Evolutionary conservation across 2,888 invertebrate species (phyloP), one percentile per base, ranked within the genome.

Genomic region (Sphaeridia pumilis): DNA sequence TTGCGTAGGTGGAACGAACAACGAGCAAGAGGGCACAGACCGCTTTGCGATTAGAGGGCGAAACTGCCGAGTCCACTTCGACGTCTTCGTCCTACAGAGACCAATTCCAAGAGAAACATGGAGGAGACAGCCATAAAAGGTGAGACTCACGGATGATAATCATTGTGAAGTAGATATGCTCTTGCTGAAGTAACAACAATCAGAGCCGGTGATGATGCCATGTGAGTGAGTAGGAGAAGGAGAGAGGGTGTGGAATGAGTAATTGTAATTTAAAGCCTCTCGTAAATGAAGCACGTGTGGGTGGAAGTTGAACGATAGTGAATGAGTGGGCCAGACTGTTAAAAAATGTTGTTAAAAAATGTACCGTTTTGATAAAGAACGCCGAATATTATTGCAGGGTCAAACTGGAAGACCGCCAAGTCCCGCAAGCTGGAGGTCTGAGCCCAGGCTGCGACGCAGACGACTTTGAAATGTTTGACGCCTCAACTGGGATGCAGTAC

Each of bases 61-160:
- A 58, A 38, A 52, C 49, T 46, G 73, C 76, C 70, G 76, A 69
- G 43, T 55, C 69, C 2, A n/a, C n/a, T n/a, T n/a, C n/a, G n/a
- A 17, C 20, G 38, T 68, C 76, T 55, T 77, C 78, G 64, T 79
- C 80, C 44, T 81, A 81, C 70, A 74, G 74, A 63, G 75, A 77
- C 65, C 80, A 81, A 67, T 81, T 76, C 71, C 78, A 79, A 67
- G 78, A 78, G 68, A 81, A 81, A 65, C 78, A 76, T 64, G 76
- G 78, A 58, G 76, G 78, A 58, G 78, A 76, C 64, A 74, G 77
- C 61, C 77, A 76, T 60, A 75, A 74, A 56, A 74, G 75, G 66
- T 76, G 75, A 63, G 74, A 46, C 43, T 17, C 20, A n/a, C n/a
- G n/a, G n/a, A n/a, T n/a, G n/a, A n/a, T n/a, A n/a, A n/a, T n/a